Conservation (phyloP, 2,888 invertebrate species). For the Idaea straminata region DNA sequence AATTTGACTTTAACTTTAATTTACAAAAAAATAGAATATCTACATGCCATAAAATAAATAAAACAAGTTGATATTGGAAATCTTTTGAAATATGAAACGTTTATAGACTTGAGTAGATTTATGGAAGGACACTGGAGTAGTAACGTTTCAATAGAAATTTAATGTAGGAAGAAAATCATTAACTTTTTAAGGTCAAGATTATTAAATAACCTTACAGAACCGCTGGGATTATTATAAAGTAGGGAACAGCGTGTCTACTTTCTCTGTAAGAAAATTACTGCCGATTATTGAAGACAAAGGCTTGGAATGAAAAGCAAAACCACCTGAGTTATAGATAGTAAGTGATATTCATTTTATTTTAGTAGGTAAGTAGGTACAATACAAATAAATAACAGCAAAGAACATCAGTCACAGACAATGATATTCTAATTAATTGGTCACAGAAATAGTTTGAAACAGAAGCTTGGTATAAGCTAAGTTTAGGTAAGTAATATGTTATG, state of each 20-base stretch:
- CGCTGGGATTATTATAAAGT: constrained; percentile 13
- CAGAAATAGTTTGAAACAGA: too few relatives aligned
- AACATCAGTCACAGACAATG: too few relatives aligned
- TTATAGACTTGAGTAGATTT: too few relatives aligned
- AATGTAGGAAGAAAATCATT: background rate
- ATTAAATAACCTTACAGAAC: background rate
- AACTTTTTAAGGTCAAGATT: background rate
- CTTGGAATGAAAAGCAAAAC: constrained; percentile 27
- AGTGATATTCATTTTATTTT: background rate
- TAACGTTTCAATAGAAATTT: background rate
- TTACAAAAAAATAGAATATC: too few relatives aligned
- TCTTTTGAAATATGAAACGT: too few relatives aligned
- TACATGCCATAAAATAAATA: too few relatives aligned
- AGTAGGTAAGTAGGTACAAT: background rate
- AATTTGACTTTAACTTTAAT: too few relatives aligned
- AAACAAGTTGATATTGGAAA: too few relatives aligned
- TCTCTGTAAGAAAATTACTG: constrained; percentile 37
- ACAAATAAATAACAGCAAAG: too few relatives aligned
- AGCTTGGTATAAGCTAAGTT: too few relatives aligned
- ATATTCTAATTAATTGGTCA: too few relatives aligned
- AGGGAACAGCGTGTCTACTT: constrained; percentile 19
- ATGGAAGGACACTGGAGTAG: background rate
- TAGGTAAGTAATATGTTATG: too few relatives aligned
- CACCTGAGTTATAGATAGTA: background rate
- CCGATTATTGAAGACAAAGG: constrained; percentile 33